A percentile compares a stretch with the other conserved stretches of the same genome.
Evolutionary conservation across 2,797 vertebrate species (phyloP).

Genomic region (Rhinichthys osculus): DNA sequence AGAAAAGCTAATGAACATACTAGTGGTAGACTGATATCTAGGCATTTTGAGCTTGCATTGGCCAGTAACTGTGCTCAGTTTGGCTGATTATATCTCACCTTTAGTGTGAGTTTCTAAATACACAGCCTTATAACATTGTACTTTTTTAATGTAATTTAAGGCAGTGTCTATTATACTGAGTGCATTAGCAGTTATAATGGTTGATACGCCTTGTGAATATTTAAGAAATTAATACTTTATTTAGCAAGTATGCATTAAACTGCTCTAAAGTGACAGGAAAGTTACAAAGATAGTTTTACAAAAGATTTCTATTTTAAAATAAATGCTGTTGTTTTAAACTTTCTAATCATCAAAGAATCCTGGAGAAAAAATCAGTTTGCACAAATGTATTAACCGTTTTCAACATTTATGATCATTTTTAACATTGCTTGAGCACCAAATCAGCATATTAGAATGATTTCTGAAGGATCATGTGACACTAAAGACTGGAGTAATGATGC

Average conservation of each 20-base stretch:
- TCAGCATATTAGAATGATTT: too few species aligned
- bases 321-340: too few species aligned
- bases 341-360: too few species aligned
- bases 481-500: too few species aligned
- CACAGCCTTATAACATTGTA: not conserved
- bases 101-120: not conserved
- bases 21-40: not conserved
- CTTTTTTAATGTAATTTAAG: not conserved
- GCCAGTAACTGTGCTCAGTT: not conserved
- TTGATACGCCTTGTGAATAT: not conserved
- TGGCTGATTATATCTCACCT: not conserved
- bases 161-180: not conserved
- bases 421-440: too few species aligned
- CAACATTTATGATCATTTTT: too few species aligned
- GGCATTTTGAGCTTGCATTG: not conserved
- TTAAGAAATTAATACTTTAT: not conserved
- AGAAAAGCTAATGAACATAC: conserved; percentile 26
- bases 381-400: not conserved
- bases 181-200: not conserved
- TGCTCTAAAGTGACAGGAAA: not conserved
- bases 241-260: not conserved
- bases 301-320: not conserved
- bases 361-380: too few species aligned
- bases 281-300: not conserved
- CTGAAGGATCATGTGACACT: too few species aligned